These are phyloP conservation scores for Phoebastria nigripes DNA, from an alignment of 2,797 vertebrate species.

Conservation along the genomic window DNA sequence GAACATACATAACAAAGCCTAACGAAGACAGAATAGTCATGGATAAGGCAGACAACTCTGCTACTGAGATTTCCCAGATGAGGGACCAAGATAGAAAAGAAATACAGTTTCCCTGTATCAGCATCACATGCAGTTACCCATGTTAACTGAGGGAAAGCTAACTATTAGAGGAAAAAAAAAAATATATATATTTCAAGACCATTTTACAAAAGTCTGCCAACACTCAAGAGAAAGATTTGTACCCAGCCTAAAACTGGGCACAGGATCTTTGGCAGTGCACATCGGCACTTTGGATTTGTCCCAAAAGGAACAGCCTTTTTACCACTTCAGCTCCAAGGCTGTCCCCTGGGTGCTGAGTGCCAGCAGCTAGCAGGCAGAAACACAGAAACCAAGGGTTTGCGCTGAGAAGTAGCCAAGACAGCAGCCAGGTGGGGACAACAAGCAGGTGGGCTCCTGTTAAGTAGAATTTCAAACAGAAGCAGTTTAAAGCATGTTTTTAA, in stretches of 20 bases:
- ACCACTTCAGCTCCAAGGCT: neutral
- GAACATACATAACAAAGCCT: accelerated
- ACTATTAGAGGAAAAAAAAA: neutral
- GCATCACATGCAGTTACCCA: neutral
- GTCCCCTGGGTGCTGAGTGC: neutral
- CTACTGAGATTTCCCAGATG: neutral
- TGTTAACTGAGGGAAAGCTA: neutral
- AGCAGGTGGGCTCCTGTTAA: neutral
- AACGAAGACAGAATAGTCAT: neutral
- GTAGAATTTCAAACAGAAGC: neutral
- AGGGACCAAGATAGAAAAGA: neutral
- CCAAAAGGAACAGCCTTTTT: neutral
- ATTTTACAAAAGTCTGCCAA: neutral
- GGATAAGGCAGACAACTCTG: neutral
- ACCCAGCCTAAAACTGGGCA: neutral
- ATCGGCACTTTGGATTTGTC: accelerated
- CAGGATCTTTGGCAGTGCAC: neutral
- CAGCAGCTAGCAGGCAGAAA: neutral
- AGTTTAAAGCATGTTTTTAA: neutral
- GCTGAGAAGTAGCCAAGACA: neutral
- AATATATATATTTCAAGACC: neutral
- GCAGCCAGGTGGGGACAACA: neutral
- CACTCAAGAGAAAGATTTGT: neutral
- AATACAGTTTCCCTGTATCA: neutral
- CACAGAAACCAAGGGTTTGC: neutral